Conservation (phyloP, 2,113 vertebrate species). For the Casuarius casuarius region DNA sequence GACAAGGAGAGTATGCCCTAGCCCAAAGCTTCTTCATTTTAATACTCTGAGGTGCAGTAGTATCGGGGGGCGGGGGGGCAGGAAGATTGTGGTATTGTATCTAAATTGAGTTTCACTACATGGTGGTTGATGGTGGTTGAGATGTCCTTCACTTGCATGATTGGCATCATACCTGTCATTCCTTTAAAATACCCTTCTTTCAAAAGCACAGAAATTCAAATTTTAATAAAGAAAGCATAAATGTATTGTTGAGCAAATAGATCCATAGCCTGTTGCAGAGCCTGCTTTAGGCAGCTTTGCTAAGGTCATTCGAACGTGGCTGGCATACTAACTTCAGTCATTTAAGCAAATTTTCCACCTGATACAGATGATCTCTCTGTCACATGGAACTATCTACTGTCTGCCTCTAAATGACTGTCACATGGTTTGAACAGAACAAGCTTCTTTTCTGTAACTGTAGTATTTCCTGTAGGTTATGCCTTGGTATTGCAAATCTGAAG, state of each 20-base stretch:
- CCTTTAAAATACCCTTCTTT: neutral
- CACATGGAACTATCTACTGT: neutral
- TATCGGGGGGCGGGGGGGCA: neutral
- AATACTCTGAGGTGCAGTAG: neutral
- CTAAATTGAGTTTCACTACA: neutral
- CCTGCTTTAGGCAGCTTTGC: neutral
- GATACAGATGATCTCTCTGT: neutral
- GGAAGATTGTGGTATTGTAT: neutral
- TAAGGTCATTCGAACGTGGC: neutral
- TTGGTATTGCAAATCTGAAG: neutral
- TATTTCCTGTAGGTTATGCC: neutral
- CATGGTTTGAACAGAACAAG: neutral
- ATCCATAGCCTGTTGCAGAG: neutral
- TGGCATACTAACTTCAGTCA: neutral
- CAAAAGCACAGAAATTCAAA: neutral
- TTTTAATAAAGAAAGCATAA: neutral
- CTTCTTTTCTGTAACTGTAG: constrained; percentile 5
- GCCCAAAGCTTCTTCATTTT: neutral
- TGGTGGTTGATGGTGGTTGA: neutral
- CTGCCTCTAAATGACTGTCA: neutral
- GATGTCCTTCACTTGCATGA: neutral
- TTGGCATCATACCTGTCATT: neutral
- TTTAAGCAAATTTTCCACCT: neutral
- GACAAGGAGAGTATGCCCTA: neutral
- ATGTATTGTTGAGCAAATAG: neutral